A percentile compares a stretch with the other conserved stretches of the same genome.
phyloP scores from a whole-genome alignment of 2,113 vertebrate species.

The Pavo muticus region DNA sequence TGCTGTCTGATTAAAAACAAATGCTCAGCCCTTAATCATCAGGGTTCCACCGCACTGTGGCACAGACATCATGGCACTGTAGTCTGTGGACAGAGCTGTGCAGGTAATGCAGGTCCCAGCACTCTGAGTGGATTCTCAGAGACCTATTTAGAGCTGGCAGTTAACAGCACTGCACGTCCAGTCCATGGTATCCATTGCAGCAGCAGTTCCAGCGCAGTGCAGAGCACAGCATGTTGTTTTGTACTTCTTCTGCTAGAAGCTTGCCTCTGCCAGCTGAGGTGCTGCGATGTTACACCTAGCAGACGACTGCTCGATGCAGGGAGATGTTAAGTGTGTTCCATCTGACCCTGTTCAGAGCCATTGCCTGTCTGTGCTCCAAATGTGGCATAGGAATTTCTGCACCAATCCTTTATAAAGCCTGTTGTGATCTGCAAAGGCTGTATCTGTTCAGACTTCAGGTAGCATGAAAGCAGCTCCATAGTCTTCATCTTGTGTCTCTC shows the following conservation, averaged over 20 bases:
- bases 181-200: background rate
- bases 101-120: background rate
- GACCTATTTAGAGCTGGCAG: background rate
- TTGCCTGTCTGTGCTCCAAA: background rate
- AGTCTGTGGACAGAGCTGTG: background rate
- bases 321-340: background rate
- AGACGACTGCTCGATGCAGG: background rate
- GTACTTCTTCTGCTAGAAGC: background rate
- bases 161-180: background rate
- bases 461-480: background rate
- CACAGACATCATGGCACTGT: rapidly evolving
- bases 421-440: background rate
- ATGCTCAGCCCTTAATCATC: background rate
- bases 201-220: background rate
- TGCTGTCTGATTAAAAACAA: background rate
- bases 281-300: background rate
- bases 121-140: background rate
- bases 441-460: background rate
- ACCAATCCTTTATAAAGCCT: background rate
- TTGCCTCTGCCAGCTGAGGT: background rate
- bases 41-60: background rate
- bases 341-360: rapidly evolving
- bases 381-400: background rate
- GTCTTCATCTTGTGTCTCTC: background rate
- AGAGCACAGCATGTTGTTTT: background rate